Conservation (phyloP, 2,888 invertebrate species). For the Nomada fabriciana region DNA sequence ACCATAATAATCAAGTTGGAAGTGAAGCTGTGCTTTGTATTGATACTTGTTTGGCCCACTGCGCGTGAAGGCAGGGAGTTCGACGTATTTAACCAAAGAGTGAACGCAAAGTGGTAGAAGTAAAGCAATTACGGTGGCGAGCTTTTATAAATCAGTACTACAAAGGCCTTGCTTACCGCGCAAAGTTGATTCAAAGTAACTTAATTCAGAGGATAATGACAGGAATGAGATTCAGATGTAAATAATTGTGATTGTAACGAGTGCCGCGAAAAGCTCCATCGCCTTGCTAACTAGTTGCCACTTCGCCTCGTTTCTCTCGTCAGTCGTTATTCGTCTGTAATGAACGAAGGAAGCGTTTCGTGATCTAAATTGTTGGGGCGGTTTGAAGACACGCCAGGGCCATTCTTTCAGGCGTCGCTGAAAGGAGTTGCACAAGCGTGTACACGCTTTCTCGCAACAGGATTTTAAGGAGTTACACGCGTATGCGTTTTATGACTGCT, state of each 20-base stretch:
- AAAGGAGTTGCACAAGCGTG: constrained; percentile 12
- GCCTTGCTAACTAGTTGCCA: neutral
- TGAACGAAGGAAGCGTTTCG: neutral
- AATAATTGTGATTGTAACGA: neutral
- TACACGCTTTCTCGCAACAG: constrained; percentile 4
- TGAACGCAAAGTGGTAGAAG: too few species aligned
- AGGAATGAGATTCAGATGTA: neutral
- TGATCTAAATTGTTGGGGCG: constrained; percentile 15
- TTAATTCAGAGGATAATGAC: neutral
- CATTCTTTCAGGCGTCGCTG: constrained; percentile 2
- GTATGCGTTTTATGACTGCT: constrained; percentile 20
- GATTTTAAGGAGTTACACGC: constrained; percentile 7
- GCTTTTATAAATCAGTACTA: too few species aligned
- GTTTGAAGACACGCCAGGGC: constrained; percentile 3
- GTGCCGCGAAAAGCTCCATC: neutral
- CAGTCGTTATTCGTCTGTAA: neutral
- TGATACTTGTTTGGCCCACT: too few species aligned
- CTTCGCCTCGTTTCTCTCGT: neutral
- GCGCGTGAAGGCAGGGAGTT: too few species aligned
- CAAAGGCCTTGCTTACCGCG: neutral
- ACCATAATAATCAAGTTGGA: too few species aligned
- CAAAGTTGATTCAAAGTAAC: neutral
- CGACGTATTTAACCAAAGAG: too few species aligned
- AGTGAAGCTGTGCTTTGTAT: too few species aligned
- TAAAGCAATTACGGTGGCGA: too few species aligned